Evolutionary conservation across 2,113 vertebrate species (phyloP).

Genomic region (Chaetodon auriga): DNA sequence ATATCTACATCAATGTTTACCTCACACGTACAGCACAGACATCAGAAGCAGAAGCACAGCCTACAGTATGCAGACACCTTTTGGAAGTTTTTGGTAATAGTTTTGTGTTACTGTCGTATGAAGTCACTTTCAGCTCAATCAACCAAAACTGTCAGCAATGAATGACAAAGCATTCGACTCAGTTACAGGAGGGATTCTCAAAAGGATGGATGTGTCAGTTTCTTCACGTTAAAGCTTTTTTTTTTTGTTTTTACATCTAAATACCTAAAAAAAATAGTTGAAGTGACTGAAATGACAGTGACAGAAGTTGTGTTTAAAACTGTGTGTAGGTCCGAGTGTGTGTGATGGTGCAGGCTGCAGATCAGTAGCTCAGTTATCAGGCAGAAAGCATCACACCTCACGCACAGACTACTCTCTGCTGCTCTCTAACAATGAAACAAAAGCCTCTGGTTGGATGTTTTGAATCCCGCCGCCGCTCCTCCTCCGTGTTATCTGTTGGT

Average conservation of each 20-base stretch:
- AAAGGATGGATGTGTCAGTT: not conserved
- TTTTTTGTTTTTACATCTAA: not conserved
- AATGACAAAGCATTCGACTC: conserved; percentile 3
- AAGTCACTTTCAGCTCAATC: conserved; percentile 53
- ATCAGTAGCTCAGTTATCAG: conserved; percentile 54
- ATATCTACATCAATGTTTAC: conserved; percentile 63
- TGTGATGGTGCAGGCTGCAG: conserved; percentile 36
- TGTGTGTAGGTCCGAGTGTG: conserved; percentile 32
- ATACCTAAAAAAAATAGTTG: conserved; percentile 2
- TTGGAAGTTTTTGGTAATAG: conserved; percentile 66
- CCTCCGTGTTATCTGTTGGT: conserved; percentile 37
- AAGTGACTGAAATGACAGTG: conserved; percentile 47
- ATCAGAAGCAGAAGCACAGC: conserved; percentile 23
- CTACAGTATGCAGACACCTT: conserved; percentile 37
- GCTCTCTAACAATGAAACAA: conserved; percentile 51
- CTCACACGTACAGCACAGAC: conserved; percentile 41
- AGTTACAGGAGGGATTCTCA: not conserved
- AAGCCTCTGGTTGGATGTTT: conserved; percentile 36
- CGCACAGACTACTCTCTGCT: conserved; percentile 48
- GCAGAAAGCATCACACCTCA: conserved; percentile 50
- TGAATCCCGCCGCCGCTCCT: conserved; percentile 41
- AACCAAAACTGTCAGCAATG: not conserved
- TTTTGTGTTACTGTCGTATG: conserved; percentile 20
- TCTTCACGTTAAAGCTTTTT: not conserved
- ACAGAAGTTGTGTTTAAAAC: conserved; percentile 7